A percentile compares a stretch with the other conserved stretches of the same genome.
phyloP scores from a whole-genome alignment of 92 coral and sea anemone species.

The Parazoanthus darwini region DNA sequence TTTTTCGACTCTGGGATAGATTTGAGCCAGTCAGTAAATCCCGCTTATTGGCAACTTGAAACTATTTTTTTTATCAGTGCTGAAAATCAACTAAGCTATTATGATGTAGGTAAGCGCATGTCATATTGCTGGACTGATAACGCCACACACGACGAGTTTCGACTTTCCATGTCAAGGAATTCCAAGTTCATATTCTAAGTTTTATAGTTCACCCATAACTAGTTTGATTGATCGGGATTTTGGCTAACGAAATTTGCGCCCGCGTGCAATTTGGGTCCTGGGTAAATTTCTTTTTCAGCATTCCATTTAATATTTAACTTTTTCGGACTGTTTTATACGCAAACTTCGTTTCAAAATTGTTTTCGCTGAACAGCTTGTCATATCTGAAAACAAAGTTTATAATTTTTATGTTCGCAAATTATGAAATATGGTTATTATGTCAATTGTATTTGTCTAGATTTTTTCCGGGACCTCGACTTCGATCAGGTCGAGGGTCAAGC shows the following conservation, averaged over 20 bases:
- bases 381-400: neutral
- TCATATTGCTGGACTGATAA: neutral
- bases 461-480: neutral
- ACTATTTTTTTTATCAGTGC: neutral
- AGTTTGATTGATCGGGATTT: neutral
- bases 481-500: neutral
- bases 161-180: too few relatives aligned
- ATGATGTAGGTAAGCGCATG: neutral
- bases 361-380: neutral
- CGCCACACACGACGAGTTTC: neutral
- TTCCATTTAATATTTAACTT: too few relatives aligned
- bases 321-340: too few relatives aligned
- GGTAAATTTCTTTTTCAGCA: too few relatives aligned
- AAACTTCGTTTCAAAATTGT: too few relatives aligned
- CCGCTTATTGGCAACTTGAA: neutral
- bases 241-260: neutral
- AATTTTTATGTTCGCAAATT: too few relatives aligned
- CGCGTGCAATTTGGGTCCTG: too few relatives aligned
- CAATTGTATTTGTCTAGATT: neutral
- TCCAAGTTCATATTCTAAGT: too few relatives aligned
- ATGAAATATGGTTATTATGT: too few relatives aligned
- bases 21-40: neutral
- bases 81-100: neutral
- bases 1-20: too few relatives aligned
- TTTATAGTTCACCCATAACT: too few relatives aligned